These are phyloP conservation scores for Epinephelus lanceolatus DNA, from an alignment of 2,113 vertebrate species.

Conservation along the genomic window DNA sequence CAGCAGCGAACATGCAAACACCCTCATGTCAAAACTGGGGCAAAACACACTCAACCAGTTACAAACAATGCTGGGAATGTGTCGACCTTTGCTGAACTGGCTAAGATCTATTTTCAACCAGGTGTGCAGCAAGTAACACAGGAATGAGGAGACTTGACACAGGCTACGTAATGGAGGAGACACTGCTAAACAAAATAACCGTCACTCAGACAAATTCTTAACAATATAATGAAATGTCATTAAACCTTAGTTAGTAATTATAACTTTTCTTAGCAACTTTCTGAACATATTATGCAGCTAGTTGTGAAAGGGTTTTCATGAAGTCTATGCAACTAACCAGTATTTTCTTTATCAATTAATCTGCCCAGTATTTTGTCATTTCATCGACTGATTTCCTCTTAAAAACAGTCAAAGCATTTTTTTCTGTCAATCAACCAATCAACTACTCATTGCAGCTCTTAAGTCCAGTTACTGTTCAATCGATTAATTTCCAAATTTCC, in stretches of 20 bases:
- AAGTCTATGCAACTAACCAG: no score
- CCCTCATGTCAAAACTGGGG: neutral
- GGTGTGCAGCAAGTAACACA: neutral
- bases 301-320: neutral
- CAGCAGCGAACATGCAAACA: neutral
- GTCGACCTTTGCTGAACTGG: neutral
- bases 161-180: neutral
- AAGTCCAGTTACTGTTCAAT: no score
- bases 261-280: neutral
- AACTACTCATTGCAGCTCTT: no score
- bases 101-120: neutral
- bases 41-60: conserved; percentile 16
- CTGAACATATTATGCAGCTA: neutral
- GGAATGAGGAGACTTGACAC: neutral
- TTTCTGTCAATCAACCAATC: no score
- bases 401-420: no score
- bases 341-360: no score
- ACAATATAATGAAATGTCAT: neutral
- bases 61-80: neutral
- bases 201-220: neutral
- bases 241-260: neutral
- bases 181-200: neutral
- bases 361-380: no score
- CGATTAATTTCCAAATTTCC: neutral
- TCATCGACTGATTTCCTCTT: no score